Evolutionary conservation across 2,113 vertebrate species (phyloP).

Genomic region (Prolemur simus): DNA sequence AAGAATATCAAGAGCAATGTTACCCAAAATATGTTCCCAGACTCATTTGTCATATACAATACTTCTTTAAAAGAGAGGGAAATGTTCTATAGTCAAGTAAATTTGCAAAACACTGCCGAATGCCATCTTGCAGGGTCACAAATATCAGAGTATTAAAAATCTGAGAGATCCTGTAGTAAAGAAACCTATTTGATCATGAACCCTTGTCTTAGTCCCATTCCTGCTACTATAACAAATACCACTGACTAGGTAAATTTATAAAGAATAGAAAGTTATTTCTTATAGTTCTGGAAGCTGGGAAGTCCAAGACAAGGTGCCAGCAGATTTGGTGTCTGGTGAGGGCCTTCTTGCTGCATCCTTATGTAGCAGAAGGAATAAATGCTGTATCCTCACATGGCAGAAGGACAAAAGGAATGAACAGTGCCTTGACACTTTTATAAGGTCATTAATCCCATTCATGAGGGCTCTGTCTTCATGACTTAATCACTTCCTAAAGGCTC

Average conservation of each 20-base stretch:
- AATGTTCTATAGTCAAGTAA: not conserved
- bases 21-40: not conserved
- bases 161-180: not conserved
- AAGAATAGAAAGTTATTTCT: not conserved
- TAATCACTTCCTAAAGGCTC: not conserved
- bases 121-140: not conserved
- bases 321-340: not conserved
- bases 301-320: not conserved
- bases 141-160: not conserved
- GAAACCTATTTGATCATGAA: conserved; percentile 12
- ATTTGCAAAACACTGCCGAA: not conserved
- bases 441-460: not conserved
- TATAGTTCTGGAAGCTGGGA: not conserved
- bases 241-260: not conserved
- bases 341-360: not conserved
- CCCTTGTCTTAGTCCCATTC: not conserved
- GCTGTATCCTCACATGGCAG: not conserved
- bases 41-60: not conserved
- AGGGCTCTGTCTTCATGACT: not conserved
- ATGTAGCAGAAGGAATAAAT: not conserved
- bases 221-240: not conserved
- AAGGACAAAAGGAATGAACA: not conserved
- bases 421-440: not conserved
- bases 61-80: conserved; percentile 4
- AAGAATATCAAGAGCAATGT: not conserved